Evolutionary conservation across 2,113 vertebrate species (phyloP).

Genomic region (Gallinago paraguaiae): DNA sequence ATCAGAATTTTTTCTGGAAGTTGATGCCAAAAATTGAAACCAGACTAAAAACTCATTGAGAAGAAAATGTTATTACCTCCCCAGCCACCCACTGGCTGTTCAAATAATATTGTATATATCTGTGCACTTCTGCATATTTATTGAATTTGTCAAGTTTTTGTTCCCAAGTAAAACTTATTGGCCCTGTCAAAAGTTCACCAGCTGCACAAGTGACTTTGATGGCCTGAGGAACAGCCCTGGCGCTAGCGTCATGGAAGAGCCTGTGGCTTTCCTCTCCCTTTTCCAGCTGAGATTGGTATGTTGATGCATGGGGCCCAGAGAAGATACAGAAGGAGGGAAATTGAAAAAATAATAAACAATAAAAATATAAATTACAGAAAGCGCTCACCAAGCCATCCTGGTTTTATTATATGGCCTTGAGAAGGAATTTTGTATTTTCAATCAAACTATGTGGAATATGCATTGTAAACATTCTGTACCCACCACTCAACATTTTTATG

Average conservation of each 20-base stretch:
- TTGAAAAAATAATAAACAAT: constrained; percentile 75
- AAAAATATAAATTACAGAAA: constrained; percentile 71
- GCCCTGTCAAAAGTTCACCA: constrained; percentile 67
- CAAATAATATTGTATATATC: constrained; percentile 56
- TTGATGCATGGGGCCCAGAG: constrained; percentile 61
- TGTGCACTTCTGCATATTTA: constrained; percentile 54
- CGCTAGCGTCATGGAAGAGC: constrained; percentile 55
- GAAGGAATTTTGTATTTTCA: constrained; percentile 72
- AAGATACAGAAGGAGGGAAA: constrained; percentile 73
- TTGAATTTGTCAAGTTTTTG: constrained; percentile 62
- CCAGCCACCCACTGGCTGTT: constrained; percentile 45
- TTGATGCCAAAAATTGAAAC: constrained; percentile 50
- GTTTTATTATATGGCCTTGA: constrained; percentile 72
- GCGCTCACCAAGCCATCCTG: constrained; percentile 67
- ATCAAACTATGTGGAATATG: constrained; percentile 67
- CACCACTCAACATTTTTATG: constrained; percentile 31
- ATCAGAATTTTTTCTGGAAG: constrained; percentile 23
- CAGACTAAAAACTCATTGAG: constrained; percentile 53
- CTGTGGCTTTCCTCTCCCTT: constrained; percentile 68
- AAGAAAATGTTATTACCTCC: constrained; percentile 41
- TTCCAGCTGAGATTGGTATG: constrained; percentile 76
- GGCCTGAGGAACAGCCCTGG: constrained; percentile 44
- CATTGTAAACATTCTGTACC: constrained; percentile 52
- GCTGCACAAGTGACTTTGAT: constrained; percentile 68
- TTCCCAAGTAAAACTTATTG: constrained; percentile 67